These are phyloP conservation scores for Oceanodroma tethys DNA, from an alignment of 2,113 vertebrate genomes.

Conservation along the genomic window DNA sequence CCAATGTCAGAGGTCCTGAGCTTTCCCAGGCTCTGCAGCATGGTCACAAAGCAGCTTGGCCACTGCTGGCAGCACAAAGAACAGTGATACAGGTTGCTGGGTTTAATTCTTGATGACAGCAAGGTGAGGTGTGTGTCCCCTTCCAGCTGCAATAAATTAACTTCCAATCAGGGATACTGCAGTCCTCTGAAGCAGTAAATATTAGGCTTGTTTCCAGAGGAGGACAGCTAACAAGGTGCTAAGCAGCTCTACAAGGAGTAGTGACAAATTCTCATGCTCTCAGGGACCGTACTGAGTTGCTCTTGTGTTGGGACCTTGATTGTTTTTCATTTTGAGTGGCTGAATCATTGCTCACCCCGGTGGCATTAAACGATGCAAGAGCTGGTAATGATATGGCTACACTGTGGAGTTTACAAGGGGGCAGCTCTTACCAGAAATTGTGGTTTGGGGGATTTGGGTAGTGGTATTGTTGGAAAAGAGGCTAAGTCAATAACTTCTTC, in stretches of 20 bases:
- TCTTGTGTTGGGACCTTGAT: not conserved
- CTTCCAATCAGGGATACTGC: not conserved
- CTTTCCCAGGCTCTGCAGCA: not conserved
- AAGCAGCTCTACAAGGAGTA: not conserved
- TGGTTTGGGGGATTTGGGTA: not conserved
- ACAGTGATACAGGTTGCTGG: not conserved
- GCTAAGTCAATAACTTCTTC: rapidly evolving
- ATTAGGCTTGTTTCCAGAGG: not conserved
- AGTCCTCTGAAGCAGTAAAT: not conserved
- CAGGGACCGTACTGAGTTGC: not conserved
- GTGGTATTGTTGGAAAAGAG: not conserved
- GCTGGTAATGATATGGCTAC: not conserved
- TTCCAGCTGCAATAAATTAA: not conserved
- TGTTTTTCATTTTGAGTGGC: not conserved
- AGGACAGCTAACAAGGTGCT: not conserved
- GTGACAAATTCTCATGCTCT: not conserved
- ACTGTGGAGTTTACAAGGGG: not conserved
- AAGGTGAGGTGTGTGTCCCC: not conserved
- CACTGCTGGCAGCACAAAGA: not conserved
- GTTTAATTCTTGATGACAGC: not conserved
- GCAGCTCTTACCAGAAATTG: not conserved
- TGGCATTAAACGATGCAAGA: not conserved
- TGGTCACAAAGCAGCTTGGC: not conserved
- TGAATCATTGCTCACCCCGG: not conserved
- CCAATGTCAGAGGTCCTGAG: not conserved